phyloP scores from a whole-genome alignment of 2,797 vertebrate species.

The Distichodus sexfasciatus region DNA sequence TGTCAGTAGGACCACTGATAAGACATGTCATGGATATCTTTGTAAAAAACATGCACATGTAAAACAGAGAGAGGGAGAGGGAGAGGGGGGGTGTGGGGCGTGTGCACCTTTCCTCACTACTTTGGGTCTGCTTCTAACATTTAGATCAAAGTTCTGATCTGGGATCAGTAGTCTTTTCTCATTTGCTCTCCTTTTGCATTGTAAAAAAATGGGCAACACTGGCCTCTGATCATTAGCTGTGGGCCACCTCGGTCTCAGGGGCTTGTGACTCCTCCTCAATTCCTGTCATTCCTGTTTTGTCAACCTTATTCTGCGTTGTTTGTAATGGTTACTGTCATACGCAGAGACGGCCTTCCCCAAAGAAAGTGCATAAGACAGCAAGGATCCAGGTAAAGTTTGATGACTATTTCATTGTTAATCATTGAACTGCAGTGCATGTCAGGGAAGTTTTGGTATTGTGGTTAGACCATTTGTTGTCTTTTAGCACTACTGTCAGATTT shows the following conservation, averaged over 20 bases:
- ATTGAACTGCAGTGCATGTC: neutral
- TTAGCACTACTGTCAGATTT: no score
- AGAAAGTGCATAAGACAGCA: conserved; percentile 6
- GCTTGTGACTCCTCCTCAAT: conserved; percentile 29
- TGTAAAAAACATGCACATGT: neutral
- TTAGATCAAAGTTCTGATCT: neutral
- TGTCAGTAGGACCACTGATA: conserved; percentile 24
- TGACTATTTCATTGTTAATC: neutral
- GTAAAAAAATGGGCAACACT: neutral
- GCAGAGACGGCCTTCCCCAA: neutral
- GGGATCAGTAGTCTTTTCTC: neutral
- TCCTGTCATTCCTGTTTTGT: conserved; percentile 26
- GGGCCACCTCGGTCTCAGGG: neutral
- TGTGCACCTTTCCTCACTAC: neutral
- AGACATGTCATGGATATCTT: conserved; percentile 27
- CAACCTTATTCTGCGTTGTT: neutral
- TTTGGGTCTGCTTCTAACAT: neutral
- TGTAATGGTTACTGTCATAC: neutral
- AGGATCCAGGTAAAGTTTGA: conserved; percentile 12
- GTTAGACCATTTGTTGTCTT: no score
- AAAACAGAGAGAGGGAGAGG: neutral
- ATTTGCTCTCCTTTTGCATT: neutral
- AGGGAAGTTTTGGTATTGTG: neutral
- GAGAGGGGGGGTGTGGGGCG: neutral
- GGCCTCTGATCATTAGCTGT: neutral